A percentile compares a stretch with the other conserved stretches of the same genome.
These are phyloP conservation scores for Monodelphis domestica DNA, from an alignment of 2,797 vertebrate species.

Conservation along the genomic window DNA sequence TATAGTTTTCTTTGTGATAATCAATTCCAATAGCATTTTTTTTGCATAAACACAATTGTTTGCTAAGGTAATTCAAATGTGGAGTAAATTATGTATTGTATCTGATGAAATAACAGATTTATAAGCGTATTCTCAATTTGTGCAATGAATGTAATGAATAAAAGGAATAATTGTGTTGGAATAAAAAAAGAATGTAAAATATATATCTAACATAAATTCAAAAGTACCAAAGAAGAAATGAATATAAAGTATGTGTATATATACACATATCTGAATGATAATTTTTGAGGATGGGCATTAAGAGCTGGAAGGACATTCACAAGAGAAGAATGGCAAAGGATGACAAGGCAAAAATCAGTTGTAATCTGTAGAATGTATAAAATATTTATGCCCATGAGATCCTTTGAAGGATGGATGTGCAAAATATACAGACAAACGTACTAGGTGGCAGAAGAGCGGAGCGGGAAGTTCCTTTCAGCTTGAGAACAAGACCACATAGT, in stretches of 20 bases:
- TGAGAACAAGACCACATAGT: not conserved
- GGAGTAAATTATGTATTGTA: no score
- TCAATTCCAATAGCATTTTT: no score
- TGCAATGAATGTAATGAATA: no score
- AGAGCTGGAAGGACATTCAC: not conserved
- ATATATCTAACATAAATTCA: not conserved
- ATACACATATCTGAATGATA: no score
- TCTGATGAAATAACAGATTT: no score
- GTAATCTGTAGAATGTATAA: not conserved
- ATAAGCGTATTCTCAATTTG: no score
- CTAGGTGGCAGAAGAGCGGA: not conserved
- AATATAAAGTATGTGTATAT: not conserved
- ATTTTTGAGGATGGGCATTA: not conserved
- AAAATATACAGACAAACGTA: not conserved
- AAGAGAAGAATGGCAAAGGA: not conserved
- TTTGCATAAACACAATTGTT: no score
- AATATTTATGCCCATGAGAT: not conserved
- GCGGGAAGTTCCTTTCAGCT: not conserved
- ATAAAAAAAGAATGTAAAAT: no score
- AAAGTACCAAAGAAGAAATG: not conserved
- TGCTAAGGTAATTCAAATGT: no score
- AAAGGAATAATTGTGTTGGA: no score
- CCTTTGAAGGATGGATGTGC: not conserved
- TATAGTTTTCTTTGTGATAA: no score
- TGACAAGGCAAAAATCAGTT: not conserved